A percentile compares a stretch with the other conserved stretches of the same genome.
These are phyloP conservation scores for Pyrgus malvae DNA, from an alignment of 2,888 invertebrate species.

Conservation along the genomic window DNA sequence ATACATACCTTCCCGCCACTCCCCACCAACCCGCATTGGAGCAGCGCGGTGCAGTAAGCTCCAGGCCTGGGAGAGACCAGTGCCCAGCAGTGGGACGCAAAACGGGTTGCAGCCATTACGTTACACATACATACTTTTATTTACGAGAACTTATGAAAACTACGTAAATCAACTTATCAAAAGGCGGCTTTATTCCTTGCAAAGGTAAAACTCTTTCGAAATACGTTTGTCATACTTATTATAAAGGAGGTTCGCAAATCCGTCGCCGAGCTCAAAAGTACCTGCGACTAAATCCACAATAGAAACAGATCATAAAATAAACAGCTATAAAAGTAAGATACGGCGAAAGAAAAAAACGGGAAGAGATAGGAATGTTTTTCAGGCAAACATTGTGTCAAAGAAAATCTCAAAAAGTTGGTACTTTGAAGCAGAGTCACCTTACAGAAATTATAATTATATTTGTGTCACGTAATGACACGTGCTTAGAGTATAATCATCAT, in stretches of 20 bases:
- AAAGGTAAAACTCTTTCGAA: constrained; percentile 6
- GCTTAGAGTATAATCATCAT: not conserved
- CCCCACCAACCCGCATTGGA: too few relatives aligned
- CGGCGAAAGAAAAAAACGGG: not conserved
- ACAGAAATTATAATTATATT: not conserved
- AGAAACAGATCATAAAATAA: constrained; percentile 4
- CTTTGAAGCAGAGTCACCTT: constrained; percentile 3
- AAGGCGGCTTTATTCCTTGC: not conserved
- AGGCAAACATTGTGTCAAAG: constrained; percentile 9
- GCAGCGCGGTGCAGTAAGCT: too few relatives aligned
- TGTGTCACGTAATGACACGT: not conserved
- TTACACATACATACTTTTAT: not conserved
- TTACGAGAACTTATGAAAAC: not conserved
- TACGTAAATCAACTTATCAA: constrained; percentile 2
- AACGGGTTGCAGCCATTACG: too few relatives aligned
- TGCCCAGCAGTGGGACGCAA: too few relatives aligned
- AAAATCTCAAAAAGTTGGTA: constrained; percentile 1
- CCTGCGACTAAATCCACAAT: constrained; percentile 11
- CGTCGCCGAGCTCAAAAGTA: constrained; percentile 1
- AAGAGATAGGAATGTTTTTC: constrained; percentile 8
- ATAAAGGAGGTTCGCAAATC: constrained; percentile 9
- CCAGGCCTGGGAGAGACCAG: too few relatives aligned
- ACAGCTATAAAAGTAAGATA: constrained; percentile 2
- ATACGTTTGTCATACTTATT: constrained; percentile 8
- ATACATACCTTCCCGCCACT: too few relatives aligned